Evolutionary conservation across 2,888 invertebrate genomes (phyloP), one percentile per base, ranked within the genome.

Genomic region (Hypselothyrea guttata): DNA sequence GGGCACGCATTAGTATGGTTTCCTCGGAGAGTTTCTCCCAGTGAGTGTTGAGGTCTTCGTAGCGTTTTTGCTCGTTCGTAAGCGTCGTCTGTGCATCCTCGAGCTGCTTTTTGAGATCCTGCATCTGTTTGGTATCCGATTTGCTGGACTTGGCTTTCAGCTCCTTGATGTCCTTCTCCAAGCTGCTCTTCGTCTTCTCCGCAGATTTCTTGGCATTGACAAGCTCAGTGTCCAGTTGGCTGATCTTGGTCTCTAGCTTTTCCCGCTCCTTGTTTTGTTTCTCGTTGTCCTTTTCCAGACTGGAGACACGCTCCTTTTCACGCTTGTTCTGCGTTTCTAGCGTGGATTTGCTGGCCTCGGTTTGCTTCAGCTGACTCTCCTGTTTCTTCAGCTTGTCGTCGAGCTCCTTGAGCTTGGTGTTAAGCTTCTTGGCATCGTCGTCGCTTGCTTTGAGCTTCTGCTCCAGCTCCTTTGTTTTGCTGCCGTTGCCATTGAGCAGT

Each of bases 11-110:
- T 0, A 95, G 93, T 0, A 96, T 95, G 73, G 95, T 95, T 84
- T 96, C 96, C 87, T 96, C 96, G 87, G 95, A 95, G 31, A 97
- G 89, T 61, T 94, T 92, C 88, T 96, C 96, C 89, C 96, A 96
- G 88, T 95, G 96, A 12, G 93, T 92, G 27, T 95, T 96, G 49
- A 97, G 90, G 75, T 95, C 95, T 42, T 95, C 94, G 86, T 94
- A 95, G 70, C 95, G 94, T 67, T 94, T 93, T 66, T 92, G 93
- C 86, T 94, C 94, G 44, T 91, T 92, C 13, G 92, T 91, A 33
- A 96, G 86, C 27, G 94, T 92, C 74, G 92, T 91, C 87, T 95
- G 94, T 54, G 95, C 88, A 76, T 93, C 95, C 93, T 90, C 84
- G 89, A 92, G 63, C 62, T 86, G 88, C 60, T 87, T 86, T 53